A percentile compares a stretch with the other conserved stretches of the same genome.
Conservation (phyloP, 2,113 vertebrate species). For the Mandrillus leucophaeus region DNA sequence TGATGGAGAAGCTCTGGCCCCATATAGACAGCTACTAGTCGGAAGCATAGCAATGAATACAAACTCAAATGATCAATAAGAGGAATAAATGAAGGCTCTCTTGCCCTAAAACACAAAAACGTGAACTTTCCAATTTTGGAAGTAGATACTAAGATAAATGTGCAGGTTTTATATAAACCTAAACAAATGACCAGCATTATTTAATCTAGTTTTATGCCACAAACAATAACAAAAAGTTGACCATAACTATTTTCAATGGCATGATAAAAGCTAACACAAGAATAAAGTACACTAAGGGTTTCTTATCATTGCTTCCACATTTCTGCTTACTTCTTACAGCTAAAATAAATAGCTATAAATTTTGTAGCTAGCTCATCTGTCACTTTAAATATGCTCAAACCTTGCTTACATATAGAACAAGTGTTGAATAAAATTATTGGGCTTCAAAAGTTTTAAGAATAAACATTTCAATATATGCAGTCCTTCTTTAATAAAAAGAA, state of each 20-base stretch:
- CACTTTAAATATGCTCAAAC: slow-evolving; percentile 41
- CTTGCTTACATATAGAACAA: slow-evolving; percentile 28
- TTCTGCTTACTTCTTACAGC: slow-evolving; percentile 38
- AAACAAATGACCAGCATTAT: slow-evolving; percentile 8
- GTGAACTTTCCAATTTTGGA: neutral
- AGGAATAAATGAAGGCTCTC: neutral
- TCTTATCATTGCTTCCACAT: slow-evolving; percentile 13
- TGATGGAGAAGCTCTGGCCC: neutral
- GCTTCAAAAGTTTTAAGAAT: slow-evolving; percentile 23
- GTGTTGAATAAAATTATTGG: neutral
- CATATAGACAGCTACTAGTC: neutral
- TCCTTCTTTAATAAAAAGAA: slow-evolving; percentile 9
- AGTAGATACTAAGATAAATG: neutral
- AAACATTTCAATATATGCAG: neutral
- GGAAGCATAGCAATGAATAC: neutral
- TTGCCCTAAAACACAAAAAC: neutral
- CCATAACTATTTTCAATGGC: neutral
- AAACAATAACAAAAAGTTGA: neutral
- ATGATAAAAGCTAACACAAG: neutral
- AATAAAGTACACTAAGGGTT: neutral
- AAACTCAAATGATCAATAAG: neutral
- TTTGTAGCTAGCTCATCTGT: slow-evolving; percentile 58
- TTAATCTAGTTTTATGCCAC: neutral
- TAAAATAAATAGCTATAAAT: slow-evolving; percentile 41
- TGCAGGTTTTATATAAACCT: neutral